Evolutionary conservation across 2,113 vertebrate species (phyloP), one percentile per base, ranked within the genome.

Genomic region (Danionella cerebrum): DNA sequence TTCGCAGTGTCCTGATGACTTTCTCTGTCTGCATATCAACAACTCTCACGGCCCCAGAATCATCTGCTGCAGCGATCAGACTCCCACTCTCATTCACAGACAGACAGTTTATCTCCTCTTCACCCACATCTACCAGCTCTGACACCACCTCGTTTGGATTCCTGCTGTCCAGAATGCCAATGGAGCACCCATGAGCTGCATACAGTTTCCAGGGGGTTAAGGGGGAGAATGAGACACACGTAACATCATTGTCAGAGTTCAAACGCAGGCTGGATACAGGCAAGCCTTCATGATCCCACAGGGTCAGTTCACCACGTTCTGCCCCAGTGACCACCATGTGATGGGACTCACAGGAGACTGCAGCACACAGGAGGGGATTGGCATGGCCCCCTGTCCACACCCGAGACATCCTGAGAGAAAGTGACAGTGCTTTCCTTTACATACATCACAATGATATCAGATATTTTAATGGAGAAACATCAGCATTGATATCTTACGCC

Each of bases 31-130:
- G 89, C 48, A 96, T 77, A 73, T 98, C 93, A 60, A 99, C 31
- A 1, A 99, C 75, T 48, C 90, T 90, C 60, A 99, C 89, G 0
- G 87, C 74, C 1, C 95, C 96, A 0, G 92, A 94, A 78, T 99
- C 95, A 35, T 98, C 94, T 0, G 91, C 94, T 0, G 91, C 87
- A 0, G 94, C 96, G 80, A 99, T 76, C 44, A 84, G 62, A 4
- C 38, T 74, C 51, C 91, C 90, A 0, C 80, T 81, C 60, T 96
- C 90, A 2, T 90, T 95, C 55, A 97, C 8, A 0, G 92, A 84
- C 31, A 99, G 83, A 42, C 85, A 90, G 52, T 97, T 98, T 71
- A 99, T 93, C 86, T 99, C 95, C 55, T 99, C 95, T 72, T 95
- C 90, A 0, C 91, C 95, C 1, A 89, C 78, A 0, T 76, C 73